A percentile compares a stretch with the other conserved stretches of the same genome.
These are phyloP conservation scores for Eutolmus rufibarbis DNA, from an alignment of 2,888 invertebrate species.

Conservation along the genomic window DNA sequence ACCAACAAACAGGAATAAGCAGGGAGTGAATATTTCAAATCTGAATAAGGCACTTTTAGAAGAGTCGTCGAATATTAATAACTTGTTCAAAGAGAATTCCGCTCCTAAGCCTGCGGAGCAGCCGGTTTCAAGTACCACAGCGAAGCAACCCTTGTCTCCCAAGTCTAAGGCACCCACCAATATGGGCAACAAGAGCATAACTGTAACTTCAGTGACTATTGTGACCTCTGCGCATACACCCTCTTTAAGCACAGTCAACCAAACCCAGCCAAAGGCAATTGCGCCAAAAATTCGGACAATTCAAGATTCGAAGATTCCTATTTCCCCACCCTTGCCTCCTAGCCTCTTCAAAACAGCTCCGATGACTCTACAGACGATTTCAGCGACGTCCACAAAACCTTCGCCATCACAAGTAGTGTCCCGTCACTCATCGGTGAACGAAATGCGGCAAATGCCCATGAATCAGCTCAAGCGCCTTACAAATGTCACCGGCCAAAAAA, in stretches of 20 bases:
- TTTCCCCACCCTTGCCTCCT: constrained; percentile 60
- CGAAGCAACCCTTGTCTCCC: not conserved
- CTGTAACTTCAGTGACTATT: constrained; percentile 22
- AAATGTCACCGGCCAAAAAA: not conserved
- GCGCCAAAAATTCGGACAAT: constrained; percentile 51
- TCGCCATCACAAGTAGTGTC: not conserved
- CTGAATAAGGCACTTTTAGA: constrained; percentile 54
- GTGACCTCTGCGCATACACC: constrained; percentile 19
- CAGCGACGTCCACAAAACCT: constrained; percentile 42
- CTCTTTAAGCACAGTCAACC: not conserved
- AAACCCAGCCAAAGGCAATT: constrained; percentile 34
- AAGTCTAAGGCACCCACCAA: not conserved
- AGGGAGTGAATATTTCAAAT: constrained; percentile 49
- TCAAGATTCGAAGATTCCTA: constrained; percentile 54
- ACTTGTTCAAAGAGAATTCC: constrained; percentile 49
- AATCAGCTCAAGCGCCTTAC: constrained; percentile 26
- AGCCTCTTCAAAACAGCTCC: constrained; percentile 59
- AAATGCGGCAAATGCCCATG: not conserved
- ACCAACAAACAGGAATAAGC: constrained; percentile 17
- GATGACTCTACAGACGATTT: constrained; percentile 51
- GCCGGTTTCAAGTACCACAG: not conserved
- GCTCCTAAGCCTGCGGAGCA: constrained; percentile 12
- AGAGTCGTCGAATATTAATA: constrained; percentile 54
- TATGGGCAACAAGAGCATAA: not conserved
- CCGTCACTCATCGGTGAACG: not conserved